Conservation (phyloP, 2,113 vertebrate genomes). For the Dipodomys spectabilis region DNA sequence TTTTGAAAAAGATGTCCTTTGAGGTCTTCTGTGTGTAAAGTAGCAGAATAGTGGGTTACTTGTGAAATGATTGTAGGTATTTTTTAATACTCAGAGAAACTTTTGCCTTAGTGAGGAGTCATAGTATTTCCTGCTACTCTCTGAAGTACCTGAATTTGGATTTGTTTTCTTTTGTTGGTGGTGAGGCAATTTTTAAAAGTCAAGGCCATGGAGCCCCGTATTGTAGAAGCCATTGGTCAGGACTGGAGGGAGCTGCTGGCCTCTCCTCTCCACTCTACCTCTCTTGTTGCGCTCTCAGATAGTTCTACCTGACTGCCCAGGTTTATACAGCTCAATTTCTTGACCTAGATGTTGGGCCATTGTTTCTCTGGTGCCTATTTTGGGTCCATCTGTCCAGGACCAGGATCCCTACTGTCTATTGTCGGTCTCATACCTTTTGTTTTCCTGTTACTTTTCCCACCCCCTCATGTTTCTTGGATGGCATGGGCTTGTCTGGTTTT, state of each 20-base stretch:
- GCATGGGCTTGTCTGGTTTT: accelerated
- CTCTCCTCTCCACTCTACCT: accelerated
- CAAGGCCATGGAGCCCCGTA: background rate
- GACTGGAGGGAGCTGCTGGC: background rate
- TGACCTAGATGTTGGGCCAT: accelerated
- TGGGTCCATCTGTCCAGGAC: background rate
- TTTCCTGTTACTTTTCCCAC: background rate
- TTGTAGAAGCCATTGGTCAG: background rate
- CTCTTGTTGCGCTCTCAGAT: background rate
- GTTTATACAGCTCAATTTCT: background rate
- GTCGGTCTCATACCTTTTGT: accelerated
- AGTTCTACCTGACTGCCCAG: background rate
- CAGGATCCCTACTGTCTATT: no score
- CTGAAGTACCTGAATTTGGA: background rate
- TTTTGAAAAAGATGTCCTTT: background rate
- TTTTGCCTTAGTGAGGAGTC: background rate
- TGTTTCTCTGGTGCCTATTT: background rate
- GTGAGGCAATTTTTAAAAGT: no score
- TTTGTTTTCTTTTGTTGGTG: background rate
- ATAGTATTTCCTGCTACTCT: background rate
- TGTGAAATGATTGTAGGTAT: no score
- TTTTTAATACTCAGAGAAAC: background rate
- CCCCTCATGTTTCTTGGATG: accelerated
- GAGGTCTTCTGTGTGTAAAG: background rate
- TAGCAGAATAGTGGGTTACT: accelerated